Conservation (phyloP, 2,797 vertebrate species). For the Pangasius djambal region DNA sequence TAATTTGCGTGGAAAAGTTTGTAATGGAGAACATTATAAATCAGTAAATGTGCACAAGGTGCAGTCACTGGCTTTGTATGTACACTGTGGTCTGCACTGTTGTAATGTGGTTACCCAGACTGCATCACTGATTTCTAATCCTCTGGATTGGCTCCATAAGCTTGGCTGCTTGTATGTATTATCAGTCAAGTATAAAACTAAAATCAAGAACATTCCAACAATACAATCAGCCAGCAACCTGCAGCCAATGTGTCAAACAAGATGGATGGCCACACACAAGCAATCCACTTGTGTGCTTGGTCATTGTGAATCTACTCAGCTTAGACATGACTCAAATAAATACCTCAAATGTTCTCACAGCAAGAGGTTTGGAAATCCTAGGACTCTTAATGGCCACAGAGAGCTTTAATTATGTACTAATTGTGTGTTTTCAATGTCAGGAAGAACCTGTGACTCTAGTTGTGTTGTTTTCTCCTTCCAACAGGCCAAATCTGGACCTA, state of each 20-base stretch:
- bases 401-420: not conserved
- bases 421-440: not conserved
- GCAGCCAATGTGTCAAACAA: conserved; percentile 2
- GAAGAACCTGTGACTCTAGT: not conserved
- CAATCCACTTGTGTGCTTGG: not conserved
- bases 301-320: not conserved
- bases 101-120: not conserved
- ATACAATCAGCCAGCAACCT: not conserved
- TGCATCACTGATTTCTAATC: not conserved
- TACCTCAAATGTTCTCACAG: not conserved
- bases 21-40: not conserved
- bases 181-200: not conserved
- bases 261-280: not conserved
- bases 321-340: not conserved
- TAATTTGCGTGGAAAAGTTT: not conserved
- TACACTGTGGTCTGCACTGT: not conserved
- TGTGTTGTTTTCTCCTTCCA: not conserved
- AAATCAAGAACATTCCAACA: not conserved
- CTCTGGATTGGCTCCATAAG: not conserved
- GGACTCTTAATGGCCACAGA: not conserved
- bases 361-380: not conserved
- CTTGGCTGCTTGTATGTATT: not conserved
- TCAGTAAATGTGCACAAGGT: not conserved
- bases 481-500: not conserved
- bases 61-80: not conserved